Evolutionary conservation across 1,140 invertebrate species (phyloP).

Genomic region (Drosophila tani): DNA sequence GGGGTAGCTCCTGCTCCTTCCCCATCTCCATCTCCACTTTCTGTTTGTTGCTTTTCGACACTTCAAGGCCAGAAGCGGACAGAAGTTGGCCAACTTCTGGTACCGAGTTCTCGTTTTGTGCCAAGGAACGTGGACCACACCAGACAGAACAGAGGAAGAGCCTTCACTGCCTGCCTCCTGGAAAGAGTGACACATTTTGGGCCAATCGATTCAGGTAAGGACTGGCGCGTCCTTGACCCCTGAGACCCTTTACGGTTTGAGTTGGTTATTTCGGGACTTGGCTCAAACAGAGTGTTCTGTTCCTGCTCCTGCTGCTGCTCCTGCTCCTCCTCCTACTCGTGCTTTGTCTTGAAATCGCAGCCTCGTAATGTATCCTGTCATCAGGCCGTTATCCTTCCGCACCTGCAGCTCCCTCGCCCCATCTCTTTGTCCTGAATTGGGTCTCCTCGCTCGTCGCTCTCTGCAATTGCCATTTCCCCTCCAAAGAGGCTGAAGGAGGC

Average conservation of each 20-base stretch:
- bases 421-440: slow-evolving; percentile 17
- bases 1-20: background rate
- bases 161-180: background rate
- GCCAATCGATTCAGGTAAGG: slow-evolving; percentile 34
- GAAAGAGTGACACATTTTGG: slow-evolving; percentile 38
- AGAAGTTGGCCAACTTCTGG: slow-evolving; percentile 40
- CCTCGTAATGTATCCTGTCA: slow-evolving; percentile 62
- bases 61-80: slow-evolving; percentile 54
- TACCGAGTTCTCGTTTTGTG: slow-evolving; percentile 16
- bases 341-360: slow-evolving; percentile 32
- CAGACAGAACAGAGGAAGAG: slow-evolving; percentile 3
- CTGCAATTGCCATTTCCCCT: slow-evolving; percentile 6
- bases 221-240: slow-evolving; percentile 1
- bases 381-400: slow-evolving; percentile 46
- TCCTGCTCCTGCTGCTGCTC: too few species aligned
- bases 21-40: background rate
- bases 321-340: background rate
- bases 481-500: slow-evolving; percentile 1
- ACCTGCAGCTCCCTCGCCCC: background rate
- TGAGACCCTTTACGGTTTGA: slow-evolving; percentile 4
- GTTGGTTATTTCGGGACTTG: slow-evolving; percentile 4
- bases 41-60: slow-evolving; percentile 44
- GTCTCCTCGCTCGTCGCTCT: background rate
- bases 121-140: slow-evolving; percentile 10
- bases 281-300: background rate